Conservation (phyloP, 1,140 invertebrate species). For the Ips nitidus region DNA sequence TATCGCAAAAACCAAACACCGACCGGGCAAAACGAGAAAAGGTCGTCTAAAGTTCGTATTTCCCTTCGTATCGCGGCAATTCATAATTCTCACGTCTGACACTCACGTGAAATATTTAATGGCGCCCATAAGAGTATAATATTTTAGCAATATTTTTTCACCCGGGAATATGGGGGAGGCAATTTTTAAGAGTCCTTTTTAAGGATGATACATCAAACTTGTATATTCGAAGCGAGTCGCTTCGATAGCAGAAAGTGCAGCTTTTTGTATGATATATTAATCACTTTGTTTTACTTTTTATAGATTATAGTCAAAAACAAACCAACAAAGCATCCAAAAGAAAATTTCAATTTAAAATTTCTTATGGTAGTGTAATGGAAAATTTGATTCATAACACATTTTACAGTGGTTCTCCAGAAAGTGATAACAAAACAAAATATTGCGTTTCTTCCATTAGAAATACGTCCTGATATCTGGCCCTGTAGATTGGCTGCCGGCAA, state of each 20-base stretch:
- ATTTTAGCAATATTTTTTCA: slow-evolving; percentile 25
- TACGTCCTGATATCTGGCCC: neutral
- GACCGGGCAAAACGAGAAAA: no score
- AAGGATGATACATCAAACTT: slow-evolving; percentile 9
- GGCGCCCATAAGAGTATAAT: slow-evolving; percentile 24
- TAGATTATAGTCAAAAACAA: no score
- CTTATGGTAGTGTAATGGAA: no score
- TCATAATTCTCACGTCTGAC: slow-evolving; percentile 23
- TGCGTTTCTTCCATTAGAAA: slow-evolving; percentile 3
- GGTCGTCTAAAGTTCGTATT: slow-evolving; percentile 1
- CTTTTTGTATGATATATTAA: no score
- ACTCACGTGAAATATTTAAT: slow-evolving; percentile 26
- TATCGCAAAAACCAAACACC: no score
- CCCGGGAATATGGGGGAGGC: slow-evolving; percentile 11
- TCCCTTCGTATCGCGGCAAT: slow-evolving; percentile 7
- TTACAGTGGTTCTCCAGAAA: no score
- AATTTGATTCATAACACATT: no score
- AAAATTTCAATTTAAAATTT: no score
- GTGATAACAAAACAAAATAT: slow-evolving; percentile 1
- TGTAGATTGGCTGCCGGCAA: slow-evolving; percentile 6
- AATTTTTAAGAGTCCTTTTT: slow-evolving; percentile 8
- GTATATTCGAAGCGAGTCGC: neutral
- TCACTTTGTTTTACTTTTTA: no score
- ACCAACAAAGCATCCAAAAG: no score
- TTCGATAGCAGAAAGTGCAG: no score